Conservation (phyloP, 1,140 invertebrate species). For the Diplogasteroides magnus region DNA sequence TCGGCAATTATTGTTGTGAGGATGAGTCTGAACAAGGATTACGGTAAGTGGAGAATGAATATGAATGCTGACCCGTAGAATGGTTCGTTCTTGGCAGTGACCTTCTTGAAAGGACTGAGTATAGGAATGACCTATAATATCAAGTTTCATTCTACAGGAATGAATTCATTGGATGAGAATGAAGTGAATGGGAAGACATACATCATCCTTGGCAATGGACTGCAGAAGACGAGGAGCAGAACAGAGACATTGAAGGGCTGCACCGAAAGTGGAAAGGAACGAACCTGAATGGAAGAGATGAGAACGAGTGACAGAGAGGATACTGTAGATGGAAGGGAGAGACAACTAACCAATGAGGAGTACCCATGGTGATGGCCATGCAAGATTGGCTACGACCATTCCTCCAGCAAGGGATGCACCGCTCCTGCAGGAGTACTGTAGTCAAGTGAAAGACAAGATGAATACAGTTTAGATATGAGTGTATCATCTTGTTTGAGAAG, state of each 20-base stretch:
- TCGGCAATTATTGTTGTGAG: constrained; percentile 77
- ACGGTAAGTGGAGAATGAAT: neutral
- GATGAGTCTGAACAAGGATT: constrained; percentile 61
- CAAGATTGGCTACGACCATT: constrained; percentile 51
- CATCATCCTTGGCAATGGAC: constrained; percentile 84
- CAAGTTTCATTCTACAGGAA: too few relatives aligned
- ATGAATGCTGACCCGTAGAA: constrained; percentile 62
- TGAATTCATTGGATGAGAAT: too few relatives aligned
- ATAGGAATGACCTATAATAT: constrained; percentile 81
- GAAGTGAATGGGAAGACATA: neutral
- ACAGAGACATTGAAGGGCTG: constrained; percentile 84
- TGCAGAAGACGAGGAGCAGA: constrained; percentile 62
- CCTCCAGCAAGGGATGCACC: constrained; percentile 43
- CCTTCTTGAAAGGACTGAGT: constrained; percentile 79
- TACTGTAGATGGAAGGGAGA: too few relatives aligned
- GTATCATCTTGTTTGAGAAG: neutral
- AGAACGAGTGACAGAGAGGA: too few relatives aligned
- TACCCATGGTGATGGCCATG: constrained; percentile 77
- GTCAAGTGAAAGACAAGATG: neutral
- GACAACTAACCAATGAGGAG: constrained; percentile 96
- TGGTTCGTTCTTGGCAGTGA: constrained; percentile 87
- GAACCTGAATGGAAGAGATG: too few relatives aligned
- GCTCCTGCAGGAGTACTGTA: constrained; percentile 32
- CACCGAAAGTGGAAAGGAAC: constrained; percentile 91
- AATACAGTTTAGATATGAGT: too few relatives aligned